Conservation (phyloP, 2,113 vertebrate genomes). For the Clinocottus analis region DNA sequence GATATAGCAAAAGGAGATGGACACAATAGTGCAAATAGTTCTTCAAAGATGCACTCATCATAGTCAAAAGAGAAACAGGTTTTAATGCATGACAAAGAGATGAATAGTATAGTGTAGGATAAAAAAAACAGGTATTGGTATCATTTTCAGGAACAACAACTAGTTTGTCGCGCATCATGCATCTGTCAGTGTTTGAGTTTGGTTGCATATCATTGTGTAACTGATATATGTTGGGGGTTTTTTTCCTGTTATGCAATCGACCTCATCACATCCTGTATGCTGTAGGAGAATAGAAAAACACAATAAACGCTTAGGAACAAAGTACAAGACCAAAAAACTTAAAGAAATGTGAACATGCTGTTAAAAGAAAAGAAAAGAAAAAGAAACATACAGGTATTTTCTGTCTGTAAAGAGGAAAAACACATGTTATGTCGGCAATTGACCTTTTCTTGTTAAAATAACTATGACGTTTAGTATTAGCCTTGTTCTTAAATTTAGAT, state of each 20-base stretch:
- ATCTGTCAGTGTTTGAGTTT: neutral
- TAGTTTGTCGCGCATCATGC: neutral
- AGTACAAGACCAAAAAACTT: neutral
- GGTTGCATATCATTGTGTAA: neutral
- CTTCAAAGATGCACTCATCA: neutral
- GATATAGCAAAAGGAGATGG: too few relatives aligned
- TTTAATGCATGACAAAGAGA: neutral
- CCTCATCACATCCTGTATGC: neutral
- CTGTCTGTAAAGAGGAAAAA: neutral
- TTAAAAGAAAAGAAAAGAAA: too few relatives aligned
- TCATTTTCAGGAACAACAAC: neutral
- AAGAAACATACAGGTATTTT: neutral
- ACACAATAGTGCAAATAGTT: neutral
- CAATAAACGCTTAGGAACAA: neutral
- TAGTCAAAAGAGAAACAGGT: neutral
- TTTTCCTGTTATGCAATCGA: neutral
- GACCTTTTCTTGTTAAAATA: neutral
- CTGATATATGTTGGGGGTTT: neutral
- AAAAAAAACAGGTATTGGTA: neutral
- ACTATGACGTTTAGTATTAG: conserved; percentile 4
- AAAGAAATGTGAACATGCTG: neutral
- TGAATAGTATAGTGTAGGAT: neutral
- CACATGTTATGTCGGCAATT: neutral
- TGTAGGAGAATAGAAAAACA: neutral
- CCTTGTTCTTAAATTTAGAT: conserved; percentile 24